A percentile compares a stretch with the other conserved stretches of the same genome.
phyloP scores from a whole-genome alignment of 92 coral and sea anemone genomes.

The Phenganax stokvisi region DNA sequence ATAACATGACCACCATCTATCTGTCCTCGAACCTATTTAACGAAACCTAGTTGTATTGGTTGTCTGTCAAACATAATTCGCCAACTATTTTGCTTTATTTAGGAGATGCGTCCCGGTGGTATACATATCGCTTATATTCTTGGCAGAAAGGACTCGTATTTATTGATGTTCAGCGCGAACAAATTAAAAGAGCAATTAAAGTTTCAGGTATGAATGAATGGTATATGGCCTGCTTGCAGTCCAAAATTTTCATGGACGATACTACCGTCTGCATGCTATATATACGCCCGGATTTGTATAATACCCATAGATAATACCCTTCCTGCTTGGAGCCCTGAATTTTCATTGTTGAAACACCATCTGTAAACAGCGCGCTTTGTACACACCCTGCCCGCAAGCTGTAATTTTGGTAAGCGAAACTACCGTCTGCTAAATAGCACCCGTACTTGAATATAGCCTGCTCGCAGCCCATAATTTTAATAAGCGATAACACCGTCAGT shows the following conservation, averaged over 20 bases:
- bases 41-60: neutral
- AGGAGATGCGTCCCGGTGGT: conserved; percentile 97
- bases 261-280: too few species aligned
- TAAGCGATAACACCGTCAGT: too few species aligned
- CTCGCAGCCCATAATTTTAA: neutral
- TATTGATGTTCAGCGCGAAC: conserved; percentile 84
- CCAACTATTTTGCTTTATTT: neutral
- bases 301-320: too few species aligned
- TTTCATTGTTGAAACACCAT: neutral
- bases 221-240: neutral
- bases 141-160: conserved; percentile 86
- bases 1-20: too few species aligned
- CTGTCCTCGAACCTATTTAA: too few species aligned
- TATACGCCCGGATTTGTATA: too few species aligned
- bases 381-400: too few species aligned
- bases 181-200: conserved; percentile 90
- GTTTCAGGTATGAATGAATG: conserved; percentile 62
- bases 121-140: conserved; percentile 83
- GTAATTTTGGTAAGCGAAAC: too few species aligned
- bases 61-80: neutral
- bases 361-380: neutral
- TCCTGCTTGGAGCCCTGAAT: neutral
- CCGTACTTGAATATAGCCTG: neutral
- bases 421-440: neutral
- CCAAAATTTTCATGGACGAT: too few species aligned